Percentiles rank a stretch among this genome's conserved stretches.
Evolutionary conservation across 1,140 invertebrate species (phyloP).

Genomic region (Pseudomyrmex concolor): DNA sequence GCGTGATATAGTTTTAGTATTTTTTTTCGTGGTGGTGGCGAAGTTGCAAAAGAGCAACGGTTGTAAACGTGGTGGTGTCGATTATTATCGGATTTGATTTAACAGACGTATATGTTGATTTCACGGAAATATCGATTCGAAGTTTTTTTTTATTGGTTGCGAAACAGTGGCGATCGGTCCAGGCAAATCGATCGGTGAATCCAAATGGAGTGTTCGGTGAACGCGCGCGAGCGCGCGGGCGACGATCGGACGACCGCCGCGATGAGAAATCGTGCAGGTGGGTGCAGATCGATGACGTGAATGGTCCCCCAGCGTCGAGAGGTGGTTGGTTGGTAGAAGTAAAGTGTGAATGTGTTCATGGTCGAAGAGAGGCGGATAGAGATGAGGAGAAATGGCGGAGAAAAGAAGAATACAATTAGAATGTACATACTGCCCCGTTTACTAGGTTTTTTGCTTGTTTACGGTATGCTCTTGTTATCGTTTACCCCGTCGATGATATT

Average conservation of each 20-base stretch:
- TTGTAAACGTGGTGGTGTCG: constrained; percentile 24
- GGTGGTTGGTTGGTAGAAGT: constrained; percentile 78
- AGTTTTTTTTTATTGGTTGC: constrained; percentile 57
- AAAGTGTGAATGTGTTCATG: constrained; percentile 79
- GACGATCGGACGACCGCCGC: constrained; percentile 68
- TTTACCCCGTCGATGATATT: not conserved
- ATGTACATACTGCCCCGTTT: constrained; percentile 73
- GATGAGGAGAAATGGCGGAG: constrained; percentile 80
- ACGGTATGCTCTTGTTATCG: constrained; percentile 69
- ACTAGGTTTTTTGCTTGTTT: constrained; percentile 63
- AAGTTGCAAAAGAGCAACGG: constrained; percentile 29
- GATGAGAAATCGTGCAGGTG: constrained; percentile 78
- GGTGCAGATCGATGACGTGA: constrained; percentile 81
- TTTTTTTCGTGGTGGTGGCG: constrained; percentile 64
- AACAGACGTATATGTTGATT: constrained; percentile 40
- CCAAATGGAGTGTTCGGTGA: constrained; percentile 72
- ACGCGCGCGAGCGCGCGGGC: constrained; percentile 65
- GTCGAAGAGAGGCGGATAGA: constrained; percentile 79
- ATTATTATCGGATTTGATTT: constrained; percentile 24
- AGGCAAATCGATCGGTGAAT: constrained; percentile 77
- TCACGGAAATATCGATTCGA: constrained; percentile 8
- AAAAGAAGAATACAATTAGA: constrained; percentile 83
- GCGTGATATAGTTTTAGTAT: constrained; percentile 67
- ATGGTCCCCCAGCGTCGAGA: constrained; percentile 81
- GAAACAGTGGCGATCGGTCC: constrained; percentile 76